Conservation (phyloP, 2,888 invertebrate genomes). For the Drosophila niveifrons region DNA sequence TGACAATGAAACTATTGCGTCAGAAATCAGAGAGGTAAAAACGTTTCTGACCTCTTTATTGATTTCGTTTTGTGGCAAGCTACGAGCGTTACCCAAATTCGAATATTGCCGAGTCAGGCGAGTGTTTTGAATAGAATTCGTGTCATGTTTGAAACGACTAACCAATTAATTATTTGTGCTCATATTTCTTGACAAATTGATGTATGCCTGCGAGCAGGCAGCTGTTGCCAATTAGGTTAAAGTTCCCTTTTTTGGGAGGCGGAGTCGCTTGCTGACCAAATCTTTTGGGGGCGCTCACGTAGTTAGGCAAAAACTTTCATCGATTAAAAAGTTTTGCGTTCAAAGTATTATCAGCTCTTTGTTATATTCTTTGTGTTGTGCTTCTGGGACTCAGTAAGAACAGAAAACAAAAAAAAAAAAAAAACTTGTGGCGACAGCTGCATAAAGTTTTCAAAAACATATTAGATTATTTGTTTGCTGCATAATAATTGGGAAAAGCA, state of each 20-base stretch:
- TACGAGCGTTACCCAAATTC: neutral
- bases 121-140: constrained; percentile 20
- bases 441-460: constrained; percentile 56
- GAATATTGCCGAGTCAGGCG: neutral
- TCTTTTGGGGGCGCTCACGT: constrained; percentile 53
- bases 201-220: constrained; percentile 40
- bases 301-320: constrained; percentile 69
- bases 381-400: neutral
- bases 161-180: constrained; percentile 60
- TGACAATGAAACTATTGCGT: too few relatives aligned
- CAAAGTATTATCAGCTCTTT: constrained; percentile 69
- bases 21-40: neutral
- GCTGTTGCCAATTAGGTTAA: constrained; percentile 71
- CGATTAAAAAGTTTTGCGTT: constrained; percentile 73
- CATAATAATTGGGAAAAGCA: constrained; percentile 62
- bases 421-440: constrained; percentile 54
- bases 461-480: constrained; percentile 70
- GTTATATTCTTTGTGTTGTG: constrained; percentile 34
- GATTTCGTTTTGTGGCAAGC: neutral
- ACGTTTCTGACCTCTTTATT: neutral
- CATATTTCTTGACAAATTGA: constrained; percentile 54
- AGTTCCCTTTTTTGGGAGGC: constrained; percentile 41
- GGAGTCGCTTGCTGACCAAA: constrained; percentile 14
- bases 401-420: neutral
- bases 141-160: constrained; percentile 35